Percentiles rank a stretch among this genome's conserved stretches.
Conservation (phyloP, 2,888 invertebrate species). For the Lingula anatina region DNA sequence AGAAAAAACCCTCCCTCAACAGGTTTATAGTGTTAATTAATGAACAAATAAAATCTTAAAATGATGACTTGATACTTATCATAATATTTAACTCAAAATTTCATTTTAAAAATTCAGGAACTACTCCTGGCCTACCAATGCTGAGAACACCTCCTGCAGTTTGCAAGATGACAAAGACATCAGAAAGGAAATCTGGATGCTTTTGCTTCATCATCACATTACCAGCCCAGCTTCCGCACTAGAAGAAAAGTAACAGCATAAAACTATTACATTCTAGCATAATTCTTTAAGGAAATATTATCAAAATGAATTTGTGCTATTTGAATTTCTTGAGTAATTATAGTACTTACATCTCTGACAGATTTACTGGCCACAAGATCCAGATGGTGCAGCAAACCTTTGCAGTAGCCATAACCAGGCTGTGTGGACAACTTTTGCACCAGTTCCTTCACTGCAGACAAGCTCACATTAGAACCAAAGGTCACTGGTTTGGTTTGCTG, state of each 20-base stretch:
- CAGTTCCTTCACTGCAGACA: conserved; percentile 57
- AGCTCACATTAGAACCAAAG: conserved; percentile 59
- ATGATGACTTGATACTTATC: no score
- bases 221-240: conserved; percentile 62
- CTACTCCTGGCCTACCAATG: conserved; percentile 2
- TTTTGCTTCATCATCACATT: conserved; percentile 65
- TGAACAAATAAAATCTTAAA: no score
- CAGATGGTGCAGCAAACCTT: conserved; percentile 61
- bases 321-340: no score
- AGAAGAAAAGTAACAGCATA: conserved; percentile 3
- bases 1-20: no score
- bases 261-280: not conserved
- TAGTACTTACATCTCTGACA: conserved; percentile 63
- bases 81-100: no score
- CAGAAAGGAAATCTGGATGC: conserved; percentile 65
- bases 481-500: conserved; percentile 49
- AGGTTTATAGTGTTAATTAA: no score
- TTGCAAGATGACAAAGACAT: conserved; percentile 51
- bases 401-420: conserved; percentile 60
- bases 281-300: not conserved
- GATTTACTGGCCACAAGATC: conserved; percentile 68
- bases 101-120: not conserved
- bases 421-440: conserved; percentile 14
- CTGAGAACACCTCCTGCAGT: conserved; percentile 12
- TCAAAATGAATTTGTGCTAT: no score